Percentiles rank a stretch among this genome's conserved stretches.
Conservation (phyloP, 2,888 invertebrate species). For the Ormyrus rosae region DNA sequence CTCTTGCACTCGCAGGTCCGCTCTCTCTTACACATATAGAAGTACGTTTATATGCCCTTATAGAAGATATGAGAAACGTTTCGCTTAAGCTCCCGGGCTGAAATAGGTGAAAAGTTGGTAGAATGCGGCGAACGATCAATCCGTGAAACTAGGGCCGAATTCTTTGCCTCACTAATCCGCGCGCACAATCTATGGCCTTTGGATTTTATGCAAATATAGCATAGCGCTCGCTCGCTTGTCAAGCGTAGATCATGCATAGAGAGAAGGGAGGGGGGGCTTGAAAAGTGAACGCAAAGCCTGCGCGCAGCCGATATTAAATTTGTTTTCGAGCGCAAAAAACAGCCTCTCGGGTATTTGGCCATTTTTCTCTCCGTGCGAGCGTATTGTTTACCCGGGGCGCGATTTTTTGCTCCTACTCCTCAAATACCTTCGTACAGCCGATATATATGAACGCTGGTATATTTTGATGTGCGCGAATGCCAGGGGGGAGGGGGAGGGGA, state of each 20-base stretch:
- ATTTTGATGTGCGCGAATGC: conserved; percentile 6
- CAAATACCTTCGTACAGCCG: conserved; percentile 7
- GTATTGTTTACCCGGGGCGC: conserved; percentile 59
- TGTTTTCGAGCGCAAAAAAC: conserved; percentile 58
- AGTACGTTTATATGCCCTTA: background rate
- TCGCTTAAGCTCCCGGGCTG: background rate
- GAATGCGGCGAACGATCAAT: conserved; percentile 15
- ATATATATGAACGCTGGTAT: background rate
- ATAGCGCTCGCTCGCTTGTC: conserved; percentile 7
- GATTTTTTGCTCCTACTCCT: conserved; percentile 8
- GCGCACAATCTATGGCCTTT: conserved; percentile 41
- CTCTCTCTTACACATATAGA: background rate
- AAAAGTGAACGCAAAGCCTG: conserved; percentile 24
- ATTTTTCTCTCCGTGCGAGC: conserved; percentile 52
- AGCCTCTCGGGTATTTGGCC: conserved; percentile 57
- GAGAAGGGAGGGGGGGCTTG: background rate
- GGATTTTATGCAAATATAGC: conserved; percentile 57
- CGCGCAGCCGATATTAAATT: conserved; percentile 62
- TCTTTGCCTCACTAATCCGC: conserved; percentile 35
- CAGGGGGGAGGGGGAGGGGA: background rate
- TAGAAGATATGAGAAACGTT: background rate
- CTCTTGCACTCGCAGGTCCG: background rate
- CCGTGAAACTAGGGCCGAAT: conserved; percentile 29
- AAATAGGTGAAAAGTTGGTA: conserved; percentile 7
- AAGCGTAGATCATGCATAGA: conserved; percentile 29